Conservation (phyloP, 2,113 vertebrate genomes). For the Climacteris rufus region DNA sequence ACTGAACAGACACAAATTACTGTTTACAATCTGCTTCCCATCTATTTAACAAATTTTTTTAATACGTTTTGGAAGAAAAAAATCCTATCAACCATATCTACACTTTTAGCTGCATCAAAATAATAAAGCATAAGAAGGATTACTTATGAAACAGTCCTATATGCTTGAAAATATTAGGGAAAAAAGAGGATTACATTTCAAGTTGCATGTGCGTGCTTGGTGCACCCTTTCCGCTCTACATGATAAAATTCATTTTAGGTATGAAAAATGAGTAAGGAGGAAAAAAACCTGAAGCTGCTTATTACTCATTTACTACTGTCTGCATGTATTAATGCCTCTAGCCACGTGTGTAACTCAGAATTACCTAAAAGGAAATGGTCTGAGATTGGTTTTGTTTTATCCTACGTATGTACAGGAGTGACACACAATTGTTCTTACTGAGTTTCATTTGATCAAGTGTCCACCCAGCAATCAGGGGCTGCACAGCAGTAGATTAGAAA, state of each 20-base stretch:
- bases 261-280: neutral
- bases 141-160: neutral
- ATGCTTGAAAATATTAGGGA: neutral
- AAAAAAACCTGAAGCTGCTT: neutral
- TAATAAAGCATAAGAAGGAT: neutral
- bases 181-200: neutral
- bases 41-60: neutral
- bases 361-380: neutral
- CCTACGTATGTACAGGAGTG: neutral
- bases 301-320: neutral
- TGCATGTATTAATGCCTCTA: neutral
- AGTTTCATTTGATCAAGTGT: neutral
- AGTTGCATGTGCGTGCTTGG: fast-evolving
- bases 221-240: neutral
- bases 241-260: neutral
- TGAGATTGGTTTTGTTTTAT: neutral
- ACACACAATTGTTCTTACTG: neutral
- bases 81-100: neutral
- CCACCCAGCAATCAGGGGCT: neutral
- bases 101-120: neutral
- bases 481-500: neutral
- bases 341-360: neutral
- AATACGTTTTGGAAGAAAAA: neutral
- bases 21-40: neutral
- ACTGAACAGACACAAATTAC: neutral